phyloP scores from a whole-genome alignment of 2,888 invertebrate genomes.

The Dicyrtoma fusca region DNA sequence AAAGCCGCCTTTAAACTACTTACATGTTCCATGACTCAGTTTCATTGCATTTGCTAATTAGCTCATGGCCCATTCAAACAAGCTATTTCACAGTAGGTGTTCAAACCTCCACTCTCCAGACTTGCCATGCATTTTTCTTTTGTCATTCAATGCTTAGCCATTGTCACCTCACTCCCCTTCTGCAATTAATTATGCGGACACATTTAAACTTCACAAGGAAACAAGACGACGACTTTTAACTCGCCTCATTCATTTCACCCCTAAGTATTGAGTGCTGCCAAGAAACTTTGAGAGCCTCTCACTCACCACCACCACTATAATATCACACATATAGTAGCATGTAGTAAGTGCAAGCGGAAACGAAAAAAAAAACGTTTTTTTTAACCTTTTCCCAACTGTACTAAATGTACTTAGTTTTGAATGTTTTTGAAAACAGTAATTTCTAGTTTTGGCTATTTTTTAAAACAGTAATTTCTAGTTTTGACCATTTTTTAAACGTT shows the following conservation, averaged over 20 bases:
- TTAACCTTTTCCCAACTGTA: no score
- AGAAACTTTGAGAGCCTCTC: not conserved
- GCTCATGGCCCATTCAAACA: conserved; percentile 36
- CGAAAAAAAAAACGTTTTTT: no score
- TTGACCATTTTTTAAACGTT: no score
- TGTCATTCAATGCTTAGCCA: conserved; percentile 28
- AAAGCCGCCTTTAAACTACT: no score
- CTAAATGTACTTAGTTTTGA: no score
- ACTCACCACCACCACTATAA: not conserved
- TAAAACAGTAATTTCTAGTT: no score
- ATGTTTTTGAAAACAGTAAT: no score
- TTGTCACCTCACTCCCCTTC: conserved; percentile 37
- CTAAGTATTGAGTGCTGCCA: conserved; percentile 10
- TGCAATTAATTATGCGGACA: conserved; percentile 23
- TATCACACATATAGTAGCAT: no score
- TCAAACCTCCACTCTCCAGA: conserved; percentile 26
- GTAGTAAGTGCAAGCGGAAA: no score
- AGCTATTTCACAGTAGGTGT: conserved; percentile 44
- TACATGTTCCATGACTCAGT: no score
- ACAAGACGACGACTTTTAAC: conserved; percentile 17
- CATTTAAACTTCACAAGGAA: conserved; percentile 20
- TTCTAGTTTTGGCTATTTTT: no score
- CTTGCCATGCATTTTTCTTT: conserved; percentile 35
- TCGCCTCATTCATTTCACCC: conserved; percentile 23
- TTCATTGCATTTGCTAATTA: conserved; percentile 2